Evolutionary conservation across 2,797 vertebrate species (phyloP), one percentile per base, ranked within the genome.

Genomic region (Phyllotis vaccarum): DNA sequence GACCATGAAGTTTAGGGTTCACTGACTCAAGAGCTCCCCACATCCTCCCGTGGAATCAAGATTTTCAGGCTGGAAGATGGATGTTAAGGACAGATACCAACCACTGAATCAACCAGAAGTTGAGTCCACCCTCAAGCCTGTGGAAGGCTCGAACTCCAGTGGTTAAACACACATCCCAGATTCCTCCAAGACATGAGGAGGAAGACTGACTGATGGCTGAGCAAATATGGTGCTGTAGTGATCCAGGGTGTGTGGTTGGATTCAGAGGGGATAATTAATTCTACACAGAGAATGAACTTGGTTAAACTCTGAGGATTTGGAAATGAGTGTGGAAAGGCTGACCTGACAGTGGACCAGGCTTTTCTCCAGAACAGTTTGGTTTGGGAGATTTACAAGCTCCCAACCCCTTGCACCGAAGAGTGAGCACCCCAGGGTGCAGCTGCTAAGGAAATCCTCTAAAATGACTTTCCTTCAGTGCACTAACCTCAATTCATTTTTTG

Each of bases 241-340:
- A 62, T 92, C 85, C 89, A 89, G 87, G 72, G 54, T 21, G 14
- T 88, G 94, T 92, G 96, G 94, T 95, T 96, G 70, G 58, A 92
- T 64, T 31, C 43, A 68, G n/a, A 37, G n/a, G 54, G 91, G 68
- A 74, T 87, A 58, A 58, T 74, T 86, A 81, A 95, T 91, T 90
- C 80, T 46, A 81, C 17, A 7, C 37, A 94, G 83, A 96, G 93
- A 88, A 79, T 27, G 87, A 96, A 96, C 94, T 97, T 31, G 56
- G 52, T 72, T 93, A 91, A 97, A 96, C 88, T 80, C 75, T 96
- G 95, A 86, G 89, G 95, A 94, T 95, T 92, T 97, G 96, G 93
- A 96, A 96, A 94, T 93, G 22, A n/a, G 19, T 10, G 34, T 83
- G 90, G 94, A 95, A 96, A 96, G 86, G 72, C 58, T 96, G 90